Base-by-base conservation (phyloP, 2,113 vertebrate genomes). In the Bubo bubo region DNA sequence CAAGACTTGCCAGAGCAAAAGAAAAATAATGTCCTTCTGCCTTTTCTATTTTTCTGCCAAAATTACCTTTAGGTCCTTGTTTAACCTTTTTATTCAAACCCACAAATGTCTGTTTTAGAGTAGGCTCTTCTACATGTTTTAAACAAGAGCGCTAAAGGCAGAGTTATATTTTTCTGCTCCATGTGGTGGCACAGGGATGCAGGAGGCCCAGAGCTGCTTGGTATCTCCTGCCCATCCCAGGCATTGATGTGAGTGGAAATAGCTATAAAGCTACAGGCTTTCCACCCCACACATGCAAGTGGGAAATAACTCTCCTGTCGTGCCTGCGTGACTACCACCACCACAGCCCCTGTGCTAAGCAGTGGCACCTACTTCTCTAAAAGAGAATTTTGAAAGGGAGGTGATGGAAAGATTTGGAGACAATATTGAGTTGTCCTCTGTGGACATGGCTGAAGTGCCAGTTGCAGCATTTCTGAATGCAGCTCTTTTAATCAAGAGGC, bases 331-430 rank as follows among this genome's bases (percentile, higher is more conserved):
- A 21, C 8, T 67, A 4, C 52, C n/a, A 47, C 8, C 73, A n/a
- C 19, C 3, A 6, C 23, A 53, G 22, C 49, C 37, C 35, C 49
- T 0, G 1, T 11, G 35, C 30, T 24, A 15, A 70, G 55, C 50
- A 64, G 45, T 6, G 27, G 18, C 8, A 15, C 4, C 39, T 45
- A 18, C 21, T 87, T 10, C 70, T 89, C 43, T 27, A 21, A 10
- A 47, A 55, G 7, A 41, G 13, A 43, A 3, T 8, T 24, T 30
- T 0, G 1, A 20, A 66, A 34, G 39, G 39, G 32, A 39, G 22
- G 7, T 1, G 3, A 58, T 45, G 56, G 68, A 30, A 28, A 16
- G 35, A 7, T 35, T 84, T 64, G 50, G 35, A n/a, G 64, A 37
- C 12, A 12, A 8, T 55, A 14, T 49, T 1, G 2, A 41, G 47